Percentiles rank a stretch among this genome's conserved stretches.
phyloP scores from a whole-genome alignment of 2,113 vertebrate species.

The Neofelis nebulosa region DNA sequence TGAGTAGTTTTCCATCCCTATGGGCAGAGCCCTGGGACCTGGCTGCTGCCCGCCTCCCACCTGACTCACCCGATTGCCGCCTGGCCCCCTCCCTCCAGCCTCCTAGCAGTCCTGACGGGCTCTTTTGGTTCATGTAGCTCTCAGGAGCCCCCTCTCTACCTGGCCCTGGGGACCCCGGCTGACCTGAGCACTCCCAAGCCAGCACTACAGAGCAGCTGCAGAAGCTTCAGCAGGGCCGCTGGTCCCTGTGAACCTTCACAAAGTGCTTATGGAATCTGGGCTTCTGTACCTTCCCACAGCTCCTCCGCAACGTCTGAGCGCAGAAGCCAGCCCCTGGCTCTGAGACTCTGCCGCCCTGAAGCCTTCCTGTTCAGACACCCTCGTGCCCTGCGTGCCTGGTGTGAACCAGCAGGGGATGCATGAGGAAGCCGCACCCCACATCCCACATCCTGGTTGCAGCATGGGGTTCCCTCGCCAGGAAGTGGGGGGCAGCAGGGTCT shows the following conservation, averaged over 20 bases:
- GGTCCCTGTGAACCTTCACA: background rate
- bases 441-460: slow-evolving; percentile 29
- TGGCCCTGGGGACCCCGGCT: background rate
- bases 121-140: background rate
- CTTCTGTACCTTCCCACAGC: slow-evolving; percentile 72
- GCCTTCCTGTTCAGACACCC: slow-evolving; percentile 50
- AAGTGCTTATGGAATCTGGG: background rate
- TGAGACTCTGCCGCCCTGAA: slow-evolving; percentile 22
- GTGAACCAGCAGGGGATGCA: background rate
- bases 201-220: background rate
- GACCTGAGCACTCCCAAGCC: background rate
- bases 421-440: slow-evolving; percentile 5
- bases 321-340: background rate
- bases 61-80: background rate
- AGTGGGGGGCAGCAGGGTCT: background rate
- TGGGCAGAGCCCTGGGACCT: background rate
- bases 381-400: background rate
- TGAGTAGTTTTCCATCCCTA: slow-evolving; percentile 86
- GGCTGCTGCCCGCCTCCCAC: background rate
- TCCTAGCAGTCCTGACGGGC: background rate
- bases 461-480: background rate
- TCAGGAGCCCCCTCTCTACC: background rate
- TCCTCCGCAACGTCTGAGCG: slow-evolving; percentile 82
- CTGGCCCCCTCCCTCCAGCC: fast-evolving
- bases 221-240: background rate